Conservation (phyloP, 2,888 invertebrate genomes). For the Hirtodrosophila trivittata region DNA sequence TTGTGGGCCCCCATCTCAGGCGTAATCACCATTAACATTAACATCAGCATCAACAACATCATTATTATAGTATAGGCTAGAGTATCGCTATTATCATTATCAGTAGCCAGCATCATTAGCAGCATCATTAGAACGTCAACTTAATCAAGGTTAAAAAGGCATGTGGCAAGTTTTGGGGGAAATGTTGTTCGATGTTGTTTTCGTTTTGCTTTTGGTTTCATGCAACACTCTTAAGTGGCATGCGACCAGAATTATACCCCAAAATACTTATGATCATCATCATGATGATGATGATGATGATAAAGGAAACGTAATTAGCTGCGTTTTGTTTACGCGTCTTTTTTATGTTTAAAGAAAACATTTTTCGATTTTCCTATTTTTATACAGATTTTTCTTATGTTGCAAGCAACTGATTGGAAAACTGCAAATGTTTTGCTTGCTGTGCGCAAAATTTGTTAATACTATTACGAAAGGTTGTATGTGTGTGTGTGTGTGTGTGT, state of each 20-base stretch:
- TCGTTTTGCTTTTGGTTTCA: conserved; percentile 16
- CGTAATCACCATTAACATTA: conserved; percentile 38
- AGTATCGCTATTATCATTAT: conserved; percentile 33
- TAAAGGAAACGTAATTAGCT: conserved; percentile 33
- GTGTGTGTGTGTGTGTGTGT: conserved; percentile 15
- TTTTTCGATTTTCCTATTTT: conserved; percentile 12
- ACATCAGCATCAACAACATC: conserved; percentile 36
- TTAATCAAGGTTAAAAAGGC: conserved; percentile 73
- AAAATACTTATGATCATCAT: conserved; percentile 10
- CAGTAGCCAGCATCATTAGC: conserved; percentile 57
- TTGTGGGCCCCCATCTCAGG: conserved; percentile 28
- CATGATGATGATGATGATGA: conserved; percentile 31
- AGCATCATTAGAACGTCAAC: conserved; percentile 74
- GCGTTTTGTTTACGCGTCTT: background rate
- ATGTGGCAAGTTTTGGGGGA: conserved; percentile 44
- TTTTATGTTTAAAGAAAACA: conserved; percentile 35
- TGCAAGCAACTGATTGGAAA: conserved; percentile 24
- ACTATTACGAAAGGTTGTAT: conserved; percentile 35
- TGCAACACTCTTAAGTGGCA: conserved; percentile 50
- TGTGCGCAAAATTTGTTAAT: conserved; percentile 39
- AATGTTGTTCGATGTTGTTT: background rate
- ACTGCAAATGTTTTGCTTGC: conserved; percentile 33
- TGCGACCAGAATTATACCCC: conserved; percentile 7
- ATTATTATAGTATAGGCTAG: too few species aligned
- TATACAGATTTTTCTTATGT: conserved; percentile 25